Percentiles rank a stretch among this genome's conserved stretches.
Evolutionary conservation across 2,888 invertebrate species (phyloP).

Genomic region (Drosophila pegasa): DNA sequence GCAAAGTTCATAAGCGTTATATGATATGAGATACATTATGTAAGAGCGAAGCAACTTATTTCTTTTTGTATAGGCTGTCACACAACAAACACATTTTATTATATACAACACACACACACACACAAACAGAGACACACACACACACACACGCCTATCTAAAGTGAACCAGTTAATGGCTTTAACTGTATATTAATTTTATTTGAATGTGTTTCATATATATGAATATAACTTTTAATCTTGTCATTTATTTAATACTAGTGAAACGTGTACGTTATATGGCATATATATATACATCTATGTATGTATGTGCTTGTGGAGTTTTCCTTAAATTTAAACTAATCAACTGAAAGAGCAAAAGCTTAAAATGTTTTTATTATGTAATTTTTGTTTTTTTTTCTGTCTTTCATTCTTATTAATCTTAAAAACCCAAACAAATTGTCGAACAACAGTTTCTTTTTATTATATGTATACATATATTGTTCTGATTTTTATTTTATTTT

Average conservation of each 20-base stretch:
- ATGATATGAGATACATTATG: conserved; percentile 9
- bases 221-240: conserved; percentile 48
- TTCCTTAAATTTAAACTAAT: too few relatives aligned
- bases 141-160: conserved; percentile 17
- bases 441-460: conserved; percentile 11
- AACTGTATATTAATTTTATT: conserved; percentile 11
- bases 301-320: conserved; percentile 8
- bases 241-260: conserved; percentile 51
- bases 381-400: conserved; percentile 22
- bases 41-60: conserved; percentile 69
- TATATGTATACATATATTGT: conserved; percentile 7
- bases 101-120: conserved; percentile 47
- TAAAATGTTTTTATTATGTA: conserved; percentile 9
- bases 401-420: neutral
- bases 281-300: conserved; percentile 13
- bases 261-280: conserved; percentile 23
- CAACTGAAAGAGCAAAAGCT: conserved; percentile 7
- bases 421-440: conserved; percentile 16
- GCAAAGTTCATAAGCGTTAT: conserved; percentile 6
- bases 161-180: conserved; percentile 22
- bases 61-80: conserved; percentile 74
- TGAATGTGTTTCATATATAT: conserved; percentile 52
- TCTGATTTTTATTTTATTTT: conserved; percentile 16
- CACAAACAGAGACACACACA: conserved; percentile 25
- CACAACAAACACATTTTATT: conserved; percentile 44